A percentile compares a stretch with the other conserved stretches of the same genome.
These are phyloP conservation scores for Heliconius sara DNA, from an alignment of 2,888 invertebrate genomes.

Conservation along the genomic window DNA sequence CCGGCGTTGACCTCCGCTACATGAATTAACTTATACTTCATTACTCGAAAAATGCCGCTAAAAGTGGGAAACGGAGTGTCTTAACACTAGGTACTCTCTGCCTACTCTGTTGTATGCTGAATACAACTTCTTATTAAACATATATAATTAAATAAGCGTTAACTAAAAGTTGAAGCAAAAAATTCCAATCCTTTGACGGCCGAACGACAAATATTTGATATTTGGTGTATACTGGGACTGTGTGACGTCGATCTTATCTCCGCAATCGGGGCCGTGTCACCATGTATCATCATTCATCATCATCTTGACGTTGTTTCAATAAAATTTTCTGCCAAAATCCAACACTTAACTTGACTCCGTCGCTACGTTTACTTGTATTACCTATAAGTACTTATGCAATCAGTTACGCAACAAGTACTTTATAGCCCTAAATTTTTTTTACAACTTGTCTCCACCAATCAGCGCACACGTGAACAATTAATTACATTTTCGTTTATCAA, in stretches of 20 bases:
- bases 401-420: slow-evolving; percentile 22
- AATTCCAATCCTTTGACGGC: slow-evolving; percentile 46
- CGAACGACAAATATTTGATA: slow-evolving; percentile 47
- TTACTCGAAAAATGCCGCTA: no score
- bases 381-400: slow-evolving; percentile 51
- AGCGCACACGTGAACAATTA: slow-evolving; percentile 45
- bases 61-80: neutral
- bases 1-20: no score
- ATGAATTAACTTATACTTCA: no score
- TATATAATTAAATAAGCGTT: no score
- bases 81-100: neutral
- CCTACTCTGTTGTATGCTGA: neutral
- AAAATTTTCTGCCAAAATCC: slow-evolving; percentile 54
- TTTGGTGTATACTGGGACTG: slow-evolving; percentile 40
- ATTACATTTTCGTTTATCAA: slow-evolving; percentile 42
- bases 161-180: slow-evolving; percentile 28
- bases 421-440: slow-evolving; percentile 17
- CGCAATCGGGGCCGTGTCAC: slow-evolving; percentile 60
- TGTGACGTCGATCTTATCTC: slow-evolving; percentile 61
- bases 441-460: neutral
- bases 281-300: slow-evolving; percentile 79
- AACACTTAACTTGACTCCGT: slow-evolving; percentile 64
- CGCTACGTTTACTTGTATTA: slow-evolving; percentile 50
- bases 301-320: slow-evolving; percentile 69
- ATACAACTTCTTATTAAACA: neutral